Conservation (phyloP, 2,113 vertebrate genomes). For the Gavialis gangeticus region DNA sequence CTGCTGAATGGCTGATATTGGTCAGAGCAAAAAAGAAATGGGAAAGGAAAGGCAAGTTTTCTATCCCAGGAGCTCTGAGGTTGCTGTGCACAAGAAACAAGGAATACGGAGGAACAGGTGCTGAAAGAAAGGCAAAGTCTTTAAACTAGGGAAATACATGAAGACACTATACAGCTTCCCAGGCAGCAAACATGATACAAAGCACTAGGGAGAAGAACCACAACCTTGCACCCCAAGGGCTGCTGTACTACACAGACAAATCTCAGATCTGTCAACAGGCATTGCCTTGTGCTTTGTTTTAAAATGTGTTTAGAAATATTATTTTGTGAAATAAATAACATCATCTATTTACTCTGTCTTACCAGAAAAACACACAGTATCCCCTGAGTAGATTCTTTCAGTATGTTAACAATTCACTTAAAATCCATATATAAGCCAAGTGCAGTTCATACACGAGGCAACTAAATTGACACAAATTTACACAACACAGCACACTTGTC, state of each 20-base stretch:
- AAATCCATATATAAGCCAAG: slow-evolving; percentile 4
- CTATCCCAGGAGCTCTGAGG: background rate
- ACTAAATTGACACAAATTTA: slow-evolving; percentile 42
- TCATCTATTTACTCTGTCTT: background rate
- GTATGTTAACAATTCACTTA: slow-evolving; percentile 23
- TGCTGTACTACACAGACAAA: background rate
- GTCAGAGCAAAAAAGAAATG: background rate
- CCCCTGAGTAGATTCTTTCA: background rate
- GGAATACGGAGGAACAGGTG: background rate
- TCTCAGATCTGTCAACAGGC: background rate
- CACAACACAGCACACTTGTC: slow-evolving; percentile 37
- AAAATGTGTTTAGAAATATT: background rate
- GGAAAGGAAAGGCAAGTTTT: background rate
- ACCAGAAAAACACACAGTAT: background rate
- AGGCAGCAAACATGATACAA: background rate
- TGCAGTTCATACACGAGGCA: background rate
- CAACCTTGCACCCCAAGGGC: background rate
- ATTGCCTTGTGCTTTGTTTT: background rate
- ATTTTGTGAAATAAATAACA: background rate
- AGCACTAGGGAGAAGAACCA: background rate
- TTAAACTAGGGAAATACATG: background rate
- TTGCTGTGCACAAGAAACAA: background rate
- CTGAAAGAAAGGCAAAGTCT: background rate
- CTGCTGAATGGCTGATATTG: background rate
- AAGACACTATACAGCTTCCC: background rate